phyloP scores from a whole-genome alignment of 2,888 invertebrate species.

The Coenonympha glycerion region DNA sequence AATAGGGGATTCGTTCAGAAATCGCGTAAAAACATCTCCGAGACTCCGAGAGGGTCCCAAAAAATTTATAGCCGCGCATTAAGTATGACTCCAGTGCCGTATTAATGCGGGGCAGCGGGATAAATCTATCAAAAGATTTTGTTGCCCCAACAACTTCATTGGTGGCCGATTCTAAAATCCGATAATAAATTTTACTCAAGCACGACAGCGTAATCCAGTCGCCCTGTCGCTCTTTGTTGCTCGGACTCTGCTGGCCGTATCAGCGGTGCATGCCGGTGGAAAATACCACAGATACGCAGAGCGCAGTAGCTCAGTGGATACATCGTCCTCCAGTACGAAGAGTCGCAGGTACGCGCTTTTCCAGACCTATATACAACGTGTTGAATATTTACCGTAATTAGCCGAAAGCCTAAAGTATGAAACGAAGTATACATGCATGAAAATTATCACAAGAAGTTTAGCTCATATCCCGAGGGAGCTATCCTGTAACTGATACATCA shows the following conservation, averaged over 20 bases:
- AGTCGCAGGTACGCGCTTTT: too few species aligned
- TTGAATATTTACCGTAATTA: too few species aligned
- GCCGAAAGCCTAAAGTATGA: too few species aligned
- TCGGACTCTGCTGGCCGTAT: constrained; percentile 61
- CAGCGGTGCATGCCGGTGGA: neutral
- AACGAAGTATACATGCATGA: too few species aligned
- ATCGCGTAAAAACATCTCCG: constrained; percentile 24
- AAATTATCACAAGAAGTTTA: too few species aligned
- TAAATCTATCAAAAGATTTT: constrained; percentile 77
- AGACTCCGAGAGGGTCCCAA: constrained; percentile 28
- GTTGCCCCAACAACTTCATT: constrained; percentile 76
- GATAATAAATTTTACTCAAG: constrained; percentile 76
- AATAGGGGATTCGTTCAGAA: constrained; percentile 21
- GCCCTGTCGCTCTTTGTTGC: constrained; percentile 71
- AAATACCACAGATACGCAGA: neutral
- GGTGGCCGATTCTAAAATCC: constrained; percentile 76
- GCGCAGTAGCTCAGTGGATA: neutral
- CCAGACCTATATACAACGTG: too few species aligned
- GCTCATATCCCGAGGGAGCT: too few species aligned
- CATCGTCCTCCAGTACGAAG: too few species aligned
- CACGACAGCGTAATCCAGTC: constrained; percentile 75
- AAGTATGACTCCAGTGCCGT: constrained; percentile 67
- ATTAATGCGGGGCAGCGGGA: constrained; percentile 74
- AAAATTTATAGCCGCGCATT: constrained; percentile 67
- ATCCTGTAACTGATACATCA: constrained; percentile 15